These are phyloP conservation scores for Rosalia funebris DNA, from an alignment of 2,888 invertebrate species.

Conservation along the genomic window DNA sequence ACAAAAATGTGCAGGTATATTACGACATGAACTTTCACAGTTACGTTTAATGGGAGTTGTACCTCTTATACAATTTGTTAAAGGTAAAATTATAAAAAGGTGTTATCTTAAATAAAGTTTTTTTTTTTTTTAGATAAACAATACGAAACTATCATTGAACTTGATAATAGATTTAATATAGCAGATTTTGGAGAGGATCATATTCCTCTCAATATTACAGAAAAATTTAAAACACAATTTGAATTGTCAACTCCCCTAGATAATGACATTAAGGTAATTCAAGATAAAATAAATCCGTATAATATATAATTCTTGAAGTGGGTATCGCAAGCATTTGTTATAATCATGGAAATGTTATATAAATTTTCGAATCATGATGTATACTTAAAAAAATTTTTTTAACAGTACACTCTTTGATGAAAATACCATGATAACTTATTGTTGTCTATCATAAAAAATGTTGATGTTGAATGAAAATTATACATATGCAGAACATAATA, in stretches of 20 bases:
- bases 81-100: constrained; percentile 63
- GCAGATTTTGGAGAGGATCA: constrained; percentile 79
- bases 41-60: constrained; percentile 79
- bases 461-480: no score
- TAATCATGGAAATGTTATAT: no score
- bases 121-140: constrained; percentile 67
- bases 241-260: constrained; percentile 66
- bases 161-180: constrained; percentile 70
- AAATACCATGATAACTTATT: no score
- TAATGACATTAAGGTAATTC: constrained; percentile 64
- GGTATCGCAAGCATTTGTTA: no score
- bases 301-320: background rate
- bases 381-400: no score
- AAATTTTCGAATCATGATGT: no score
- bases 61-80: constrained; percentile 78
- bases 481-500: no score
- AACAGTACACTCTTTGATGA: no score
- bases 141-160: constrained; percentile 66
- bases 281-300: background rate
- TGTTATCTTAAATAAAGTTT: constrained; percentile 11
- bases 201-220: constrained; percentile 63
- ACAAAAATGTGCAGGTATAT: constrained; percentile 67
- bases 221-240: constrained; percentile 57
- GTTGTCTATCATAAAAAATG: no score
- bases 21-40: constrained; percentile 79